A percentile compares a stretch with the other conserved stretches of the same genome.
These are phyloP conservation scores for Odontomyia ornata DNA, from an alignment of 2,888 invertebrate genomes.

Conservation along the genomic window DNA sequence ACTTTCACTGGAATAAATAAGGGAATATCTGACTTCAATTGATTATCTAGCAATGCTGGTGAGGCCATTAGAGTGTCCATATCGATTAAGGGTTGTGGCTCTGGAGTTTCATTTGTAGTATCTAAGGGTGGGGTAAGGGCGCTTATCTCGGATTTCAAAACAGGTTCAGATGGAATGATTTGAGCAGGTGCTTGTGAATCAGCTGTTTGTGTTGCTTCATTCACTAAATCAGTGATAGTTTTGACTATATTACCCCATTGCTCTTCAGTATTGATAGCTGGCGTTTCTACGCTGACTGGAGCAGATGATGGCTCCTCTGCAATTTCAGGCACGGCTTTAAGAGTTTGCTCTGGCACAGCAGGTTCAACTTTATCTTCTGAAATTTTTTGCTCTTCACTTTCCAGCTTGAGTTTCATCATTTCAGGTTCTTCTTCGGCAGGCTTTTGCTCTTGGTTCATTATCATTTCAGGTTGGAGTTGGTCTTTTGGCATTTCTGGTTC, in stretches of 20 bases:
- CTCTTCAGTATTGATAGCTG: constrained; percentile 23
- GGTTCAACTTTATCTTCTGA: neutral
- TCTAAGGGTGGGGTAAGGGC: neutral
- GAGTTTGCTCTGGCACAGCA: neutral
- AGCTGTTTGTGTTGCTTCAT: constrained; percentile 2
- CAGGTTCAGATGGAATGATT: neutral
- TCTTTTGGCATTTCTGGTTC: neutral
- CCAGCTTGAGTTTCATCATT: neutral
- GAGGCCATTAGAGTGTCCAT: constrained; percentile 10
- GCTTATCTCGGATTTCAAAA: neutral
- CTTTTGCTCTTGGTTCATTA: too few relatives aligned
- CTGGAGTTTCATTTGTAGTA: neutral
- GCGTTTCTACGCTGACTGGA: neutral
- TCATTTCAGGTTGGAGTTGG: neutral
- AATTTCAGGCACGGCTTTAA: neutral
- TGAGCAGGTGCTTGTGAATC: neutral
- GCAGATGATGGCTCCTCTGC: neutral
- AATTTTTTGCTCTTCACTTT: too few relatives aligned
- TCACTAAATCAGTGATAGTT: constrained; percentile 18
- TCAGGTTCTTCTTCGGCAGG: neutral
- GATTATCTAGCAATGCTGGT: constrained; percentile 19
- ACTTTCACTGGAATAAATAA: constrained; percentile 22
- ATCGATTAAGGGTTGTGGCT: neutral
- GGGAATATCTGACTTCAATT: neutral
- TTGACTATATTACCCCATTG: constrained; percentile 30